phyloP scores from a whole-genome alignment of 2,113 vertebrate genomes.

The Leptocoma aspasia region DNA sequence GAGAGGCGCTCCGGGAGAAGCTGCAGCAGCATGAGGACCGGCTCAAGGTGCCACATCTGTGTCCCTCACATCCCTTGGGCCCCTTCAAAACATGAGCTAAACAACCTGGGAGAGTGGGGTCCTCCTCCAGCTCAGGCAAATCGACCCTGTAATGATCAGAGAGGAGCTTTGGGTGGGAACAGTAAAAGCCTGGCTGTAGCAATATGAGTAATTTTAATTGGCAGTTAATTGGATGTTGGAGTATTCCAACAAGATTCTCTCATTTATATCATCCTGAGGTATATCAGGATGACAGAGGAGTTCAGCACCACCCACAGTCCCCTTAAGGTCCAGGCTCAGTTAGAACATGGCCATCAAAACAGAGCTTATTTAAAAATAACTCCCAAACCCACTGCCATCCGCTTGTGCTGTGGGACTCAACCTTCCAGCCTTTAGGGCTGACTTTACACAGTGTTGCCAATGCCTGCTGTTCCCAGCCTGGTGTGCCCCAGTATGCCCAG shows the following conservation, averaged over 20 bases:
- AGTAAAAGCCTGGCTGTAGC: not conserved
- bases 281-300: not conserved
- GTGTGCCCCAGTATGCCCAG: too few species aligned
- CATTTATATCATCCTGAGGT: not conserved
- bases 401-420: not conserved
- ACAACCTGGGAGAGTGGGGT: not conserved
- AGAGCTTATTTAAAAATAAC: not conserved
- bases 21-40: conserved; percentile 79
- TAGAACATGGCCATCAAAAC: rapidly evolving
- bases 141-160: not conserved
- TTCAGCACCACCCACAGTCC: rapidly evolving
- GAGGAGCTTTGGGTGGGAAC: not conserved
- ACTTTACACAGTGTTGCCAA: rapidly evolving
- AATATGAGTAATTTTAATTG: not conserved
- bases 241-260: not conserved
- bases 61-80: not conserved
- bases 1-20: conserved; percentile 75
- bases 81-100: not conserved
- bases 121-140: not conserved
- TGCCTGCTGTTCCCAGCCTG: not conserved
- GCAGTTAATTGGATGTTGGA: not conserved
- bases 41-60: conserved; percentile 75
- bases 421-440: rapidly evolving
- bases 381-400: not conserved
- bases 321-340: not conserved